Evolutionary conservation across 2,797 vertebrate species (phyloP).

Genomic region (Sparidentex hasta): DNA sequence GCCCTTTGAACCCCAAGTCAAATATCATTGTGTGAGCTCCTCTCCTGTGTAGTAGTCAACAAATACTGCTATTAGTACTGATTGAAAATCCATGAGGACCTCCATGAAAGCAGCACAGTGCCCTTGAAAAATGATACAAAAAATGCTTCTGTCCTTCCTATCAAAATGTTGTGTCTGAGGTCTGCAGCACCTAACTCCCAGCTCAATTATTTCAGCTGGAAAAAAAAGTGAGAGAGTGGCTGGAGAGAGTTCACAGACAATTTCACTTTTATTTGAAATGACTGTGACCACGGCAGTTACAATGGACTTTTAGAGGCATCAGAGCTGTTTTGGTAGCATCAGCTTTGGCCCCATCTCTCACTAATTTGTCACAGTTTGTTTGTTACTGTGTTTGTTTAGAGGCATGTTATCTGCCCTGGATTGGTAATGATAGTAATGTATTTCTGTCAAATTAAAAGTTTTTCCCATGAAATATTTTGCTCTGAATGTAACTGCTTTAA

Average conservation of each 20-base stretch:
- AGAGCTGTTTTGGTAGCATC: slow-evolving; percentile 29
- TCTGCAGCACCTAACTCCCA: slow-evolving; percentile 58
- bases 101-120: slow-evolving; percentile 76
- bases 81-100: slow-evolving; percentile 86
- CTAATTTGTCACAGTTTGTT: slow-evolving; percentile 38
- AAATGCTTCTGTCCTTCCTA: slow-evolving; percentile 76
- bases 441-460: background rate
- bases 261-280: slow-evolving; percentile 71
- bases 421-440: background rate
- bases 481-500: background rate
- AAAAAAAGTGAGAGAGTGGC: slow-evolving; percentile 32
- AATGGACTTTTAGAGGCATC: slow-evolving; percentile 56
- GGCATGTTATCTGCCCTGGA: background rate
- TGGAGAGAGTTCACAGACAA: slow-evolving; percentile 61
- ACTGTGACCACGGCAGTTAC: slow-evolving; percentile 49
- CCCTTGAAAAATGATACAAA: slow-evolving; percentile 81
- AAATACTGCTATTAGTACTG: slow-evolving; percentile 84
- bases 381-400: slow-evolving; percentile 29
- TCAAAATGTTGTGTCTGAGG: slow-evolving; percentile 79
- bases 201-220: slow-evolving; percentile 70
- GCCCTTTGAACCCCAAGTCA: slow-evolving; percentile 84
- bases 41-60: slow-evolving; percentile 76
- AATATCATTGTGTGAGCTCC: slow-evolving; percentile 82
- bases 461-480: background rate
- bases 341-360: slow-evolving; percentile 11